Base-by-base conservation (phyloP, 2,888 invertebrate species). In the Vandiemenella viatica region DNA sequence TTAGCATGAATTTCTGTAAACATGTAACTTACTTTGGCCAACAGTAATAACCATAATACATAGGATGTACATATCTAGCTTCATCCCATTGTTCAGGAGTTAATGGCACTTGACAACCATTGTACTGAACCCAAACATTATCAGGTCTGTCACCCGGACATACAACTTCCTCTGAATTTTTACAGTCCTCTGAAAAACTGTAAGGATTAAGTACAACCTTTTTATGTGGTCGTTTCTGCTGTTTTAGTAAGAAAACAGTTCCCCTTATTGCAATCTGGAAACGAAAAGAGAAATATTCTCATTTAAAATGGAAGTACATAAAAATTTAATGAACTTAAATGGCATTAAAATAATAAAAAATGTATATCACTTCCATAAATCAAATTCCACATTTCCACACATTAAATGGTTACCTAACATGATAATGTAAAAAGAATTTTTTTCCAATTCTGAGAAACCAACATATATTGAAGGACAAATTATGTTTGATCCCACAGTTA, bases 51-150 rank as follows among this genome's bases (percentile, higher is more conserved):
- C 75, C 74, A 64, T 66, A 65, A 59, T 75, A 74, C 6, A 74
- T 70, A 51, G 81, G 76, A 60, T 87, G 82, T 18, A 86, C 69
- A 60, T 79, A 80, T 61, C 77, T 74, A 0, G 75, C 72, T 53
- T 74, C 70, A 53, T 89, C 77, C 89, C 90, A 92, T 50, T 82
- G 77, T 50, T 80, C 75, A 44, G 76, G 73, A 4, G 73, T 77
- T 42, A 69, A 64, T 0, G 84, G 83, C 15, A 72, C 63, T 1
- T 68, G 71, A 40, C 70, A 65, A 15, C 72, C 72, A 55, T 80
- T 72, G 54, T 83, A 84, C 66, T 83, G 74, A 38, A 84, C 69
- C 85, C 87, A 89, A 41, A 72, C 67, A 59, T 89, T 81, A 59
- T 87, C 83, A 20, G 73, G 63, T 50, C 86, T 71, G 55, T 79